phyloP scores from a whole-genome alignment of 2,888 invertebrate genomes.

The Nycteola revayana region DNA sequence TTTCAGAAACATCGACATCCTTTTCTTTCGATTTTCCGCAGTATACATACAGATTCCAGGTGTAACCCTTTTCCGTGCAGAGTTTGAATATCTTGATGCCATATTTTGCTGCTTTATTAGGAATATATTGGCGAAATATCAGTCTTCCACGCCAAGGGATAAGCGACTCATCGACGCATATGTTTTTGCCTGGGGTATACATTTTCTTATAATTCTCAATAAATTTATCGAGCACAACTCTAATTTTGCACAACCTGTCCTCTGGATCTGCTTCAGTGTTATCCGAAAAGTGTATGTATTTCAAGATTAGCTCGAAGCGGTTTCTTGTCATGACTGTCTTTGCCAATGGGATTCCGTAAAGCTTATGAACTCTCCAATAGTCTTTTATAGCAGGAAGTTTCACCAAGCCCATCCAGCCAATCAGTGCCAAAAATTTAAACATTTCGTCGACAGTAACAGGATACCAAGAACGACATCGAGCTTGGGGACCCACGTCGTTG shows the following conservation, averaged over 20 bases:
- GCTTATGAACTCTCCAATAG: slow-evolving; percentile 16
- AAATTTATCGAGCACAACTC: slow-evolving; percentile 17
- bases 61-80: slow-evolving; percentile 19
- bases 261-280: slow-evolving; percentile 11
- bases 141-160: slow-evolving; percentile 33
- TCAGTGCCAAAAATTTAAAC: slow-evolving; percentile 9
- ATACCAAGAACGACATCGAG: too few relatives aligned
- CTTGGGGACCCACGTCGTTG: too few relatives aligned
- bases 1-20: slow-evolving; percentile 14
- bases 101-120: slow-evolving; percentile 24
- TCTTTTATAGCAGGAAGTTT: slow-evolving; percentile 24
- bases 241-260: slow-evolving; percentile 15
- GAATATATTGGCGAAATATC: slow-evolving; percentile 39
- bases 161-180: slow-evolving; percentile 35
- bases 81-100: slow-evolving; percentile 31
- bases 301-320: slow-evolving; percentile 18
- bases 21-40: slow-evolving; percentile 18
- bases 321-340: neutral
- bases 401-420: slow-evolving; percentile 31
- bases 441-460: slow-evolving; percentile 16
- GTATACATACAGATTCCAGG: slow-evolving; percentile 26
- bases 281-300: slow-evolving; percentile 18
- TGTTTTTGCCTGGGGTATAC: slow-evolving; percentile 15
- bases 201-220: slow-evolving; percentile 13
- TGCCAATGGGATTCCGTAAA: slow-evolving; percentile 14